Evolutionary conservation across 2,113 vertebrate species (phyloP).

Genomic region (Galemys pyrenaicus): DNA sequence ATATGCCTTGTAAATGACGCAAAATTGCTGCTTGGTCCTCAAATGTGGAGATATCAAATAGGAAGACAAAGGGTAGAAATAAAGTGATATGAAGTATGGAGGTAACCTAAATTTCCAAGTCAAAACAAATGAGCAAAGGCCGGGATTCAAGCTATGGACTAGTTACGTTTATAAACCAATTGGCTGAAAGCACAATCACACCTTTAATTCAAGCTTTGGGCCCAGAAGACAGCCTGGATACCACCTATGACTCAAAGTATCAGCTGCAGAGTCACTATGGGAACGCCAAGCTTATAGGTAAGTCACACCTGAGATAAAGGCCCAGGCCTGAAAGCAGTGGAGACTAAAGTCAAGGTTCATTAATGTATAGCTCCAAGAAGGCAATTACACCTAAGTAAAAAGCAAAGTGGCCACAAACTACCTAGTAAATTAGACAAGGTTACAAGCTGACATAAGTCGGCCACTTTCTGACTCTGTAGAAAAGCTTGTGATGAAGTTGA

Average conservation of each 20-base stretch:
- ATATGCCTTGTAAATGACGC: neutral
- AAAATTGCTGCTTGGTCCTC: neutral
- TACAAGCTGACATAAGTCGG: neutral
- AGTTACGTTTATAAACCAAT: neutral
- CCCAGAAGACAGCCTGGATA: neutral
- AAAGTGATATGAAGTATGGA: neutral
- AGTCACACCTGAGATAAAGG: neutral
- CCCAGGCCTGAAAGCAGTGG: neutral
- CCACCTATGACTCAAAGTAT: too few species aligned
- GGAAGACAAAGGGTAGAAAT: too few species aligned
- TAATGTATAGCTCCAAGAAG: neutral
- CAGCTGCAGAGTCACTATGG: neutral
- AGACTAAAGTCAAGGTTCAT: neutral
- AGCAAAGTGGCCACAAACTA: neutral
- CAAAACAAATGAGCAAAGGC: neutral
- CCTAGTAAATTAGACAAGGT: neutral
- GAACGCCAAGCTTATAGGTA: neutral
- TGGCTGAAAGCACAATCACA: neutral
- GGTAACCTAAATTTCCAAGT: neutral
- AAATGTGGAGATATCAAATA: neutral
- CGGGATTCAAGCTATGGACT: neutral
- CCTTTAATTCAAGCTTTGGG: neutral
- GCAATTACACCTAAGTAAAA: neutral
- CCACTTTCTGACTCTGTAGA: slow-evolving; percentile 88
- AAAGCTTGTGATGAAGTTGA: slow-evolving; percentile 92